These are phyloP conservation scores for Pemphigus obesinymphae DNA, from an alignment of 1,140 invertebrate species.

Conservation along the genomic window DNA sequence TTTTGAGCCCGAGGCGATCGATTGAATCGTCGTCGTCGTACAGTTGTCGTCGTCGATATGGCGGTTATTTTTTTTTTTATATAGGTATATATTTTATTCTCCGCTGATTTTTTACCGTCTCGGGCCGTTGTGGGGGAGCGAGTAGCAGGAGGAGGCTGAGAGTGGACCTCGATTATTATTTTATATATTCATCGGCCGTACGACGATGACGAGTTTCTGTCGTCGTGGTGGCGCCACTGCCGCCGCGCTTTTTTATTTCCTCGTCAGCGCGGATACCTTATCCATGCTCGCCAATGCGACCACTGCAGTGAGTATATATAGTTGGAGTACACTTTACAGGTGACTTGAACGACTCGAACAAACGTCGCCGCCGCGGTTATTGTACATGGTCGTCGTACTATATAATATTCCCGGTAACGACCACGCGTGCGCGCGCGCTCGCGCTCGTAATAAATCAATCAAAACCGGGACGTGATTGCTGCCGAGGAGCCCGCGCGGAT, in stretches of 20 bases:
- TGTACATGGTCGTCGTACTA: background rate
- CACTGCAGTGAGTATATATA: too few relatives aligned
- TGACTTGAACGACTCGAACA: background rate
- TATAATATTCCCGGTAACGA: conserved; percentile 16
- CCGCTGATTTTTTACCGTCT: background rate
- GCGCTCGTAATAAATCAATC: conserved; percentile 37
- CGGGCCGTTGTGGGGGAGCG: background rate
- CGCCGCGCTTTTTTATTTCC: background rate
- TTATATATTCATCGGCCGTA: conserved; percentile 19
- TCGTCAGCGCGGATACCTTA: too few relatives aligned
- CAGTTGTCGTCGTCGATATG: background rate
- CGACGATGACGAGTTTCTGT: background rate
- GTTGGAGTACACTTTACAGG: background rate
- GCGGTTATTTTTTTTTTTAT: background rate
- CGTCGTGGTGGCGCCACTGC: background rate
- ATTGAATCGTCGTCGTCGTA: background rate
- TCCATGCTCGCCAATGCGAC: background rate
- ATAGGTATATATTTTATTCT: too few relatives aligned
- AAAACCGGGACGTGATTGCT: conserved; percentile 9
- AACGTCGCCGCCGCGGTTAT: background rate
- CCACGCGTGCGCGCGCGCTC: background rate
- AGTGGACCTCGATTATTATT: background rate
- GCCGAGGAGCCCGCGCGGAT: background rate
- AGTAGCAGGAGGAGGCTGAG: background rate
- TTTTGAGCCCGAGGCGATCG: conserved; percentile 1